phyloP scores from a whole-genome alignment of 1,140 invertebrate genomes.

The Ctenoplectra terminalis region DNA sequence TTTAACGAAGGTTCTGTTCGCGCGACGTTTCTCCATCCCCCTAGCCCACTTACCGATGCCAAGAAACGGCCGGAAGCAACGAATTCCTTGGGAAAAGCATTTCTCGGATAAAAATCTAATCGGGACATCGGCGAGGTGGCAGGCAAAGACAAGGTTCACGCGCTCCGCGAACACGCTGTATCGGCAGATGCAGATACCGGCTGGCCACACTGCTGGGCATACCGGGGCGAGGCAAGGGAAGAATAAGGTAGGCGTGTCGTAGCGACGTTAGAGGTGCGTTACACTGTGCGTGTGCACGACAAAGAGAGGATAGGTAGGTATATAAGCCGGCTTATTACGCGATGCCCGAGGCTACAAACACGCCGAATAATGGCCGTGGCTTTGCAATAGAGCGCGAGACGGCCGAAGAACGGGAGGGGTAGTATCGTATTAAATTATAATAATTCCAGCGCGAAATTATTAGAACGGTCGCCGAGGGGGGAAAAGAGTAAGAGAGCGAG shows the following conservation, averaged over 20 bases:
- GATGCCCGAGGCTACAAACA: conserved; percentile 73
- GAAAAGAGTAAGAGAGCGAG: not conserved
- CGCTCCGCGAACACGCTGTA: conserved; percentile 39
- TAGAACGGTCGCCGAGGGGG: conserved; percentile 47
- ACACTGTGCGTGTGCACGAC: conserved; percentile 60
- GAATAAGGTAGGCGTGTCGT: conserved; percentile 72
- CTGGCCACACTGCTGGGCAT: conserved; percentile 28
- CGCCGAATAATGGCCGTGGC: conserved; percentile 72
- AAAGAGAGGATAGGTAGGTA: conserved; percentile 65
- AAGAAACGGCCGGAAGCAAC: not conserved
- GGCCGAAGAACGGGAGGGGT: conserved; percentile 42
- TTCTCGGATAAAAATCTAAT: conserved; percentile 30
- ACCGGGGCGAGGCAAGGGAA: conserved; percentile 34
- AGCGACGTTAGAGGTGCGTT: conserved; percentile 65
- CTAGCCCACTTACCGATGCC: no score
- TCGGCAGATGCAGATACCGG: conserved; percentile 63
- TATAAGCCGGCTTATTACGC: conserved; percentile 73
- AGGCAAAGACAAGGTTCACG: conserved; percentile 53
- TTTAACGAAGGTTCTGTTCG: not conserved
- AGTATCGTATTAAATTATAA: conserved; percentile 79
- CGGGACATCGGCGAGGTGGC: not conserved
- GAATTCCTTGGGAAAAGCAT: not conserved
- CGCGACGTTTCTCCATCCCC: no score
- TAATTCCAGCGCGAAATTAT: conserved; percentile 73
- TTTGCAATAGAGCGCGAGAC: conserved; percentile 47